Evolutionary conservation across 1,140 invertebrate genomes (phyloP), one percentile per base, ranked within the genome.

Genomic region (Cardiocondyla obscurior): DNA sequence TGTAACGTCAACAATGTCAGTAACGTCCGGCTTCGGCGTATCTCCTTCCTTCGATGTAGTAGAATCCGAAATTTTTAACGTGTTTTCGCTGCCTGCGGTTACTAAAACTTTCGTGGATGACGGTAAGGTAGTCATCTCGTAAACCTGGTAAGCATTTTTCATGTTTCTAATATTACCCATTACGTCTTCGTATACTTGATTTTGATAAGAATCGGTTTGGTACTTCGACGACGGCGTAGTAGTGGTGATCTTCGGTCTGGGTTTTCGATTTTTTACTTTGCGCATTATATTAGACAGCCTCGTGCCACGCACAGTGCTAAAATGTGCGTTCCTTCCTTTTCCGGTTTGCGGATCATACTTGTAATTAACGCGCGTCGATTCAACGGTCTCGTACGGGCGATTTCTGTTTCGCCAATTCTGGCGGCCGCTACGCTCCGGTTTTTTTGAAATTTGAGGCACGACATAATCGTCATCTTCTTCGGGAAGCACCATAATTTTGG

Each of bases 101-200:
- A 3, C 1, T 0, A 25, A 33, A 0, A 14, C n/a, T 19, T 86
- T 69, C 0, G 53, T n/a, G 0, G 70, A 19, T 0, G 72, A 0
- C 12, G 70, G 53, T 0, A 53, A n/a, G 12, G 85, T 87, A 2
- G 81, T 83, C 3, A 73, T 25, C 12, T 87, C 85, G 6, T 79
- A 22, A 6, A 83, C 72, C 2, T 86, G 64, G 25, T 87, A 86
- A 19, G 73, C 36, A 16, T 70, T 84, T 8, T 82, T 85, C 67
- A 86, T 7, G 28, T 87, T 86, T 16, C 72, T 91, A 6, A 94
- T 94, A 2, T 88, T 94, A 1, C 91, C 93, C 93, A 94, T 94
- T 0, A 94, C 93, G 62, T 94, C 93, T 36, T 94, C 91, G 69
- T 94, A 94, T 6, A 94, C 92, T 28, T 93, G 89, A 22, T 51